These are phyloP conservation scores for Stegodyphus dumicola DNA, from an alignment of 1,140 invertebrate genomes.

Conservation along the genomic window DNA sequence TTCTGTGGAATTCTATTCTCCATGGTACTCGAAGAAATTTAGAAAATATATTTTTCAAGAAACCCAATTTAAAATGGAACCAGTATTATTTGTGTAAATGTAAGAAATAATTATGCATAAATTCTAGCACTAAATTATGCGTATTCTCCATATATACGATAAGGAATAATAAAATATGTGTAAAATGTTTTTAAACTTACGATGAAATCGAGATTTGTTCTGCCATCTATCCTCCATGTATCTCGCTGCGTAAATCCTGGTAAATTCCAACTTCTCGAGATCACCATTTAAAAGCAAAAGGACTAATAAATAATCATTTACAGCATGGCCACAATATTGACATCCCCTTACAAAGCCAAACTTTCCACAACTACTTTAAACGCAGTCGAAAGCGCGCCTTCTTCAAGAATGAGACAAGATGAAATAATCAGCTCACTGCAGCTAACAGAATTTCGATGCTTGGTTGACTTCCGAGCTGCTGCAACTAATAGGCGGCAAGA, in stretches of 20 bases:
- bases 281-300: slow-evolving; percentile 32
- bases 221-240: slow-evolving; percentile 8
- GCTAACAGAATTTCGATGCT: background rate
- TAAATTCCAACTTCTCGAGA: slow-evolving; percentile 42
- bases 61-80: too few relatives aligned
- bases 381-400: background rate
- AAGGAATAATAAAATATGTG: slow-evolving; percentile 1
- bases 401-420: background rate
- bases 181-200: slow-evolving; percentile 17
- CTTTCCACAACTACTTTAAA: background rate
- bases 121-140: too few relatives aligned
- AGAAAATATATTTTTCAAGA: too few relatives aligned
- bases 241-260: background rate
- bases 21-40: too few relatives aligned
- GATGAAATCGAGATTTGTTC: slow-evolving; percentile 40
- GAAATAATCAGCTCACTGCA: background rate
- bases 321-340: background rate
- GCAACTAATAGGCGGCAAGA: background rate
- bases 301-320: background rate
- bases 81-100: too few relatives aligned
- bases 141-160: too few relatives aligned
- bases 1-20: too few relatives aligned
- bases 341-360: background rate
- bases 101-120: too few relatives aligned
- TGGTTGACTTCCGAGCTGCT: background rate